Conservation (phyloP, 1,140 invertebrate species). For the Achroia grisella region DNA sequence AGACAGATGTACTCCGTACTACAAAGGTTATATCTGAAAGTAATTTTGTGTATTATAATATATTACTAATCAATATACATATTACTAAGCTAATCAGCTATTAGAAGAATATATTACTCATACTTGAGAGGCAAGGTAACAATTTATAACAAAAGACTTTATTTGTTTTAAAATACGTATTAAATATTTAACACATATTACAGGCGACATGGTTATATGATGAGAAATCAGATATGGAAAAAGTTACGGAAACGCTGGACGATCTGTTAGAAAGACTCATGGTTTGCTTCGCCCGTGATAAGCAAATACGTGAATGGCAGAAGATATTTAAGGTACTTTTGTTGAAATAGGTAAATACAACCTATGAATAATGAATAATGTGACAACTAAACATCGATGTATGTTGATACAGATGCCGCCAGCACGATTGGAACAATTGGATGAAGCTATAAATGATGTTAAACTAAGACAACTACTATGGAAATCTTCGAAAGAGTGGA, state of each 20-base stretch:
- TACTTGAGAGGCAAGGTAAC: too few species aligned
- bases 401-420: conserved; percentile 74
- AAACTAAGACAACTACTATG: conserved; percentile 85
- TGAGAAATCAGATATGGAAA: conserved; percentile 77
- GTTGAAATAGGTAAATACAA: too few species aligned
- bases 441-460: conserved; percentile 84
- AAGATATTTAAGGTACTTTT: conserved; percentile 79
- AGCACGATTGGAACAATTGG: conserved; percentile 85
- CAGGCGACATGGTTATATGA: conserved; percentile 85
- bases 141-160: too few species aligned
- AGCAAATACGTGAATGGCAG: conserved; percentile 80
- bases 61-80: too few species aligned
- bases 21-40: too few species aligned
- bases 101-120: too few species aligned
- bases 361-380: too few species aligned
- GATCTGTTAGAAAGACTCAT: conserved; percentile 77
- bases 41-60: too few species aligned
- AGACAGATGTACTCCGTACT: too few species aligned
- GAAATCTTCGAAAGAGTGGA: conserved; percentile 84
- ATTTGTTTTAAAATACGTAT: background rate
- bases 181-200: background rate
- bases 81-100: too few species aligned
- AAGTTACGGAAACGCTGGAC: conserved; percentile 77
- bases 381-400: conserved; percentile 3
- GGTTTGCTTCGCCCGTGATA: conserved; percentile 77